Base-by-base conservation (phyloP, 2,797 vertebrate species). In the Manis pentadactyla region DNA sequence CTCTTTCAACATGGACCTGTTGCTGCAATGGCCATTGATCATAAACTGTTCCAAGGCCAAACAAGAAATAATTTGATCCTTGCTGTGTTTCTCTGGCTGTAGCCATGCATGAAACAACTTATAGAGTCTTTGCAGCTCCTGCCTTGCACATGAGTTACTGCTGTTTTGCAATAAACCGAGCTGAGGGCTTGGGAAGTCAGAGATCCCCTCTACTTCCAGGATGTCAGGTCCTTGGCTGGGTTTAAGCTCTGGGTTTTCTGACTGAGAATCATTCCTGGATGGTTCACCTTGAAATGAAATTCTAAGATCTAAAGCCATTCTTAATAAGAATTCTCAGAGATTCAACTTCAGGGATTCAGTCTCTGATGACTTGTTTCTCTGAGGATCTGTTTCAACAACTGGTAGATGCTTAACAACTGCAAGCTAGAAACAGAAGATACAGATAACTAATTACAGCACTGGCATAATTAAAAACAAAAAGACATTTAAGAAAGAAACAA, bases 31-130 rank as follows among this genome's bases (percentile, higher is more conserved):
- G 7, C 92, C 83, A 17, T 15, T 81, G 37, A 96, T 66, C 83
- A 95, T 39, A 61, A 97, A 90, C 55, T 97, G 74, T 19, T 95
- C 87, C 13, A 95, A 31, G 23, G 79, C 49, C 73, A 95, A 12
- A 8, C 0, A 14, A 74, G 79, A 57, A 90, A 96, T 90, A 14
- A 97, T 95, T 37, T 95, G 84, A 7, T 97, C 53, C 55, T 93
- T 96, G 71, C 83, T 97, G 61, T 73, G 75, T 14, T 83, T 86
- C 46, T 97, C 94, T 37, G 94, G 77, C 53, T 88, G 71, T 29
- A 96, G 71, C 95, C 77, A 90, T 0, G 66, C 55, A 5, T 42
- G 37, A 73, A 97, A 96, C 23, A n/a, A 25, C 6, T 61, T 18
- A 19, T 39, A 89, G n/a, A 94, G n/a, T 64, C 64, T 85, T 27